Base-by-base conservation (phyloP, 2,888 invertebrate species). In the Hemaris fuciformis region DNA sequence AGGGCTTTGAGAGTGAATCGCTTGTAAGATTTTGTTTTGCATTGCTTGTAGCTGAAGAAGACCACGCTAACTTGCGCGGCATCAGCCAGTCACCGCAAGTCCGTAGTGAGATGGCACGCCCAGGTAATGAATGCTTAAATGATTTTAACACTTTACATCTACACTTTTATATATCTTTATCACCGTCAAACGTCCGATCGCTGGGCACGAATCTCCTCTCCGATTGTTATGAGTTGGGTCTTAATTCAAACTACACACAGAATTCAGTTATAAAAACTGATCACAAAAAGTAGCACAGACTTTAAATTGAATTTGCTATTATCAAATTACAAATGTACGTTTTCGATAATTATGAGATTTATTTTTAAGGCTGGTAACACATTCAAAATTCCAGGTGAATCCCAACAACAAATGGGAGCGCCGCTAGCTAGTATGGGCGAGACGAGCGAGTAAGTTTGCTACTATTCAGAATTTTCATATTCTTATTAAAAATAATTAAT, bases 31-130 rank as follows among this genome's bases (percentile, higher is more conserved):
- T 76, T 80, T 73, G 70, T 74, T 82, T 81, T 81, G 81, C 82
- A 46, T 82, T 82, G 83, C 86, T 85, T 70, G 61, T 87, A 95
- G 96, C 96, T 68, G 96, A 96, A 85, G 96, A 96, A 88, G 96
- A 96, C 84, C 96, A 96, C 84, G 84, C 94, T 66, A 89, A 89
- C 71, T 78, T 83, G 66, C 87, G 91, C 70, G 86, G 81, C 20
- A 75, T 76, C 66, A 75, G 73, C 62, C 87, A 81, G 64, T 73
- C 88, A 58, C 80, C 85, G 69, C 87, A 74, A 46, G 73, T 74
- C 62, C 82, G 74, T 72, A 79, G 74, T 77, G 81, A 81, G 62
- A 69, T 75, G 66, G 71, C 79, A 72, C 85, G 78, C 67, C 53
- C 87, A 89, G 90, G 90, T 90, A 88, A 79, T 22, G 10, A 25